phyloP scores from a whole-genome alignment of 1,140 invertebrate genomes.

The Brachionus asplanchnoidis region DNA sequence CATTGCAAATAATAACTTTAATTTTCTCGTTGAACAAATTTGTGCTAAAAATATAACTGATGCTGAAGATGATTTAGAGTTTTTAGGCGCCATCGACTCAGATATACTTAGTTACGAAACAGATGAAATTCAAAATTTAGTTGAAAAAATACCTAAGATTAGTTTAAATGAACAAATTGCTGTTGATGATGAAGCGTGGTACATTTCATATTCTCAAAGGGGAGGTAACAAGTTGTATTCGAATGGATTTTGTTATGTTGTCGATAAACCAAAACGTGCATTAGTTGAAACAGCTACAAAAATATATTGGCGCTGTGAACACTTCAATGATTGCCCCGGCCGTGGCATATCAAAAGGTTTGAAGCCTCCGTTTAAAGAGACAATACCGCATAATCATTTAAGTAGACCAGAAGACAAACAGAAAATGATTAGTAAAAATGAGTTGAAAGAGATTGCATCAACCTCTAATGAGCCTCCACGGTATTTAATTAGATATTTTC shows the following conservation, averaged over 20 bases:
- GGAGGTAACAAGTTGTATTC: neutral
- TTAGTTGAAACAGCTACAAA: neutral
- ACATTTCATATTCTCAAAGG: neutral
- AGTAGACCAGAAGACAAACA: no score
- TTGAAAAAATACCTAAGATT: neutral
- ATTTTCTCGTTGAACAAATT: neutral
- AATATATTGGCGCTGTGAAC: neutral
- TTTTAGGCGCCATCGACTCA: neutral
- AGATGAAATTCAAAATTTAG: neutral
- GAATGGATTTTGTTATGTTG: neutral
- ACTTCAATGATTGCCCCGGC: neutral
- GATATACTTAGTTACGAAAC: neutral
- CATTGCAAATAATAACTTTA: neutral
- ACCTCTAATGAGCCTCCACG: no score
- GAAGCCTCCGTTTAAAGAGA: neutral
- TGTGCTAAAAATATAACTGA: neutral
- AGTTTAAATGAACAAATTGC: neutral
- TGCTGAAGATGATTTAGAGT: neutral
- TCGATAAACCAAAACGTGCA: neutral
- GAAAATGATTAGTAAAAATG: no score
- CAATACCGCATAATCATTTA: no score
- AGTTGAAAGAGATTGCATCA: no score
- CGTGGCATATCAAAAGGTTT: neutral
- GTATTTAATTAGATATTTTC: no score
- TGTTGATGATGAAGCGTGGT: neutral